Evolutionary conservation across 2,888 invertebrate species (phyloP), one percentile per base, ranked within the genome.

Genomic region (Baccha elongata): DNA sequence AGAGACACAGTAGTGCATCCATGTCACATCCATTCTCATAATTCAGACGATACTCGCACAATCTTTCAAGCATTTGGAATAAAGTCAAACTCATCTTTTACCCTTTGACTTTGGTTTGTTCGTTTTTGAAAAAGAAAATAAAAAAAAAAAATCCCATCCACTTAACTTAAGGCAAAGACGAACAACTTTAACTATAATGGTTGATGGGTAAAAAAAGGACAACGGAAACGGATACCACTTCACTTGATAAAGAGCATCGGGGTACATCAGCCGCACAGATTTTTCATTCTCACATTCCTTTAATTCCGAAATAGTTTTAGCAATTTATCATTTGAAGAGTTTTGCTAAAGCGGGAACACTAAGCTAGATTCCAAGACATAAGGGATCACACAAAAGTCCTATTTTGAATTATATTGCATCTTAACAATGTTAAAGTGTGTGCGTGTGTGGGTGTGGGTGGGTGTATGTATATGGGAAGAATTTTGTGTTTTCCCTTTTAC

Each of bases 231-330:
- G 42, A 68, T 62, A 58, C 73, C 58, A 64, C 55, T 71, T 53
- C 50, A 71, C 62, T 65, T 62, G 67, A 73, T 46, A 42, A 37
- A 60, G 52, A 44, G 48, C 64, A 23, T 35, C 21, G 21, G 44
- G 50, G 44, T 50, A 60, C 71, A 52, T 53, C 69, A 75, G 60
- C 81, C 81, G 83, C 83, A 78, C 68, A 83, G 83, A 83, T 83
- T 83, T 83, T 83, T 83, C 83, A 83, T 78, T 78, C 53, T 58
- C 78, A n/a, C n/a, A 73, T 83, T 83, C 83, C 83, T 83, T 78
- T 83, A 83, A 83, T 83, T 78, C 78, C 73, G 50, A 60, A 83
- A 78, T 72, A 83, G 72, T 76, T 83, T 83, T 6, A 64, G 83
- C 73, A 73, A 83, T 83, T 83, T 83, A 83, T 83, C 78, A 83